These are phyloP conservation scores for Sebastes variabilis DNA, from an alignment of 2,797 vertebrate species.

Conservation along the genomic window DNA sequence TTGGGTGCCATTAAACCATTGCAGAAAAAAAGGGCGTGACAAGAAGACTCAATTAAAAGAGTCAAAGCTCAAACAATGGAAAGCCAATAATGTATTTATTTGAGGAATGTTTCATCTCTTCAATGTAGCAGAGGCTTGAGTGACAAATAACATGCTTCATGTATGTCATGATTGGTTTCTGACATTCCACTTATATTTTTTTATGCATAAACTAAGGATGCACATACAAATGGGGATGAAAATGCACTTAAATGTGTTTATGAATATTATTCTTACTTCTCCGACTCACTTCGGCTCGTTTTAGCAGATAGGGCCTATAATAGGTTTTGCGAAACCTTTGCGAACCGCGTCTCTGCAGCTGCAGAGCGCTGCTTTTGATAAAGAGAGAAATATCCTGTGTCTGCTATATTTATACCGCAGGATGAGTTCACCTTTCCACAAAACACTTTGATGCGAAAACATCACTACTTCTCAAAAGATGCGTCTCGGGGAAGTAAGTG, in stretches of 20 bases:
- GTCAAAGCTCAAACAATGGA: not conserved
- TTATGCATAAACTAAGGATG: not conserved
- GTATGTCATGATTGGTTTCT: not conserved
- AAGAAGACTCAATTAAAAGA: not conserved
- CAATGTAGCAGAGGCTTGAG: not conserved
- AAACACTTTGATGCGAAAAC: slow-evolving; percentile 14
- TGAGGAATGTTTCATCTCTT: not conserved
- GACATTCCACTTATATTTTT: too few relatives aligned
- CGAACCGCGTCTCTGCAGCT: not conserved
- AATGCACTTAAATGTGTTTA: not conserved
- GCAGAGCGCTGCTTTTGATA: not conserved
- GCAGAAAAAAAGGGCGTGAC: not conserved
- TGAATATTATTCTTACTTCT: not conserved
- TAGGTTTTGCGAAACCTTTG: not conserved
- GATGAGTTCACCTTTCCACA: slow-evolving; percentile 18
- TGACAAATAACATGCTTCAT: not conserved
- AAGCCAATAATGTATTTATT: not conserved
- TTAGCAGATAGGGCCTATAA: not conserved
- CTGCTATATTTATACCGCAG: slow-evolving; percentile 3
- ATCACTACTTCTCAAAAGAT: slow-evolving; percentile 11
- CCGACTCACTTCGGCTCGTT: not conserved
- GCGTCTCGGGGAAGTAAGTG: slow-evolving; percentile 17
- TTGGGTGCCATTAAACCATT: not conserved
- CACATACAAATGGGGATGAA: not conserved
- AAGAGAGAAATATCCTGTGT: not conserved